Percentiles rank a stretch among this genome's conserved stretches.
Evolutionary conservation across 2,888 invertebrate species (phyloP).

Genomic region (Leucoptera coffeella): DNA sequence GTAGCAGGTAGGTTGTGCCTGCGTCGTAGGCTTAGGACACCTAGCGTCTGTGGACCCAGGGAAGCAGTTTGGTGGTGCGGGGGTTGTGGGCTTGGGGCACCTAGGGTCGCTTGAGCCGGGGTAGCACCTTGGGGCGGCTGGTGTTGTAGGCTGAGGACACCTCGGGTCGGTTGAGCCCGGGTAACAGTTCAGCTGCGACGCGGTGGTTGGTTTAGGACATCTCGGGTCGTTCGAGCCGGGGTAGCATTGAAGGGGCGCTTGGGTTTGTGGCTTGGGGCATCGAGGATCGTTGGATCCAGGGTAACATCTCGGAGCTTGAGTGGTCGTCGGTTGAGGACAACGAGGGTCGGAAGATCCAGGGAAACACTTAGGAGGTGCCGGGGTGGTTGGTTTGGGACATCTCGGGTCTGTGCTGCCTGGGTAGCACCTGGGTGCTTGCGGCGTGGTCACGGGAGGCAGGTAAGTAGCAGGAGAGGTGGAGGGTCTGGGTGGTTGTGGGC

Average conservation of each 20-base stretch:
- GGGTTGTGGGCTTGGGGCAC: slow-evolving; percentile 15
- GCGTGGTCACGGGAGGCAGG: slow-evolving; percentile 8
- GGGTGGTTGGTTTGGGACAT: slow-evolving; percentile 12
- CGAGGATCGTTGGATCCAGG: slow-evolving; percentile 10
- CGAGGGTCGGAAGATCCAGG: slow-evolving; percentile 11
- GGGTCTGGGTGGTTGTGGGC: slow-evolving; percentile 7
- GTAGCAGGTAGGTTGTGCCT: slow-evolving; percentile 8
- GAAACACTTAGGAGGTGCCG: slow-evolving; percentile 5
- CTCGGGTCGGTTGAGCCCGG: slow-evolving; percentile 18
- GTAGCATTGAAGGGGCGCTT: slow-evolving; percentile 8
- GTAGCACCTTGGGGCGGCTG: slow-evolving; percentile 10
- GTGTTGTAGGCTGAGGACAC: slow-evolving; percentile 12
- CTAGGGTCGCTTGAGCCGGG: slow-evolving; percentile 13
- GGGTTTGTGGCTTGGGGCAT: slow-evolving; percentile 13
- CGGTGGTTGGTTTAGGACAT: slow-evolving; percentile 12
- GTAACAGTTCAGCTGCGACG: slow-evolving; percentile 9
- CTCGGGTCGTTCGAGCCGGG: slow-evolving; percentile 13
- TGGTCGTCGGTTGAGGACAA: slow-evolving; percentile 12
- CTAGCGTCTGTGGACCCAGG: slow-evolving; percentile 17
- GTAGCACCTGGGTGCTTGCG: slow-evolving; percentile 9
- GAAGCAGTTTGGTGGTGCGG: slow-evolving; percentile 12
- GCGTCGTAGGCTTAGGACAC: slow-evolving; percentile 11
- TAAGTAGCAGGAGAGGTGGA: slow-evolving; percentile 8
- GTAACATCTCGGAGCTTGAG: slow-evolving; percentile 10
- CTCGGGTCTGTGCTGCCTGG: slow-evolving; percentile 13